Evolutionary conservation across 2,797 vertebrate species (phyloP), one percentile per base, ranked within the genome.

Genomic region (Leuciscus waleckii): DNA sequence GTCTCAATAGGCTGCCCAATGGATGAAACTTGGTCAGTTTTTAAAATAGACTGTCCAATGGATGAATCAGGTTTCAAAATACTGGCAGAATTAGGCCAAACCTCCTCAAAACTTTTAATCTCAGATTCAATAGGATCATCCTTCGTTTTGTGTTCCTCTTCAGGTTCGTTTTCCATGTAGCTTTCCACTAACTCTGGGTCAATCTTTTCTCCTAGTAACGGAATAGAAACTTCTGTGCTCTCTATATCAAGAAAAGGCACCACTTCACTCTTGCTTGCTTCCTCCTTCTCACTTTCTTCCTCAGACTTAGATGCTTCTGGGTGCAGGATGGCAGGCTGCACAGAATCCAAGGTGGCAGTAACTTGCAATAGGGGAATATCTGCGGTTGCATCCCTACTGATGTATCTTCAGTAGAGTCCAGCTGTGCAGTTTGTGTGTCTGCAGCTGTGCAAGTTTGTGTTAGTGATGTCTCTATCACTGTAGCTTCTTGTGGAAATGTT

Each of bases 1-100:
- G 92, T 96, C 91, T 95, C 96, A 35, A 95, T 95, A 67, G 94
- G 70, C 87, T 96, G 89, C 0, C 89, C 61, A 79, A 92, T 92
- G 67, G 93, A 89, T 0, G 90, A 76, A 2, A 91, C 89, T 21
- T 96, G 94, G 6, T 90, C 92, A 29, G 92, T 32, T 87, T 95
- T 95, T 89, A 95, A 91, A 90, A 95, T 43, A 32, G 78, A 23
- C 19, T 95, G 89, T 1, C 89, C 61, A 78, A 91, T 92, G 74
- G 93, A 89, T 1, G 90, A 80, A 3, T 90, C 92, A 29, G 92
- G 43, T 88, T 95, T 96, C 89, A 96, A 91, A 91, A 96, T 94
- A 84, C 93, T 95, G 26, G 95, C 95, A 86, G 96, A 95, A 86
- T 96, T 96, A 46, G 96, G 95, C 96, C 96, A 96, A 88, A 96